phyloP scores from a whole-genome alignment of 2,888 invertebrate species.

The Salticus scenicus region DNA sequence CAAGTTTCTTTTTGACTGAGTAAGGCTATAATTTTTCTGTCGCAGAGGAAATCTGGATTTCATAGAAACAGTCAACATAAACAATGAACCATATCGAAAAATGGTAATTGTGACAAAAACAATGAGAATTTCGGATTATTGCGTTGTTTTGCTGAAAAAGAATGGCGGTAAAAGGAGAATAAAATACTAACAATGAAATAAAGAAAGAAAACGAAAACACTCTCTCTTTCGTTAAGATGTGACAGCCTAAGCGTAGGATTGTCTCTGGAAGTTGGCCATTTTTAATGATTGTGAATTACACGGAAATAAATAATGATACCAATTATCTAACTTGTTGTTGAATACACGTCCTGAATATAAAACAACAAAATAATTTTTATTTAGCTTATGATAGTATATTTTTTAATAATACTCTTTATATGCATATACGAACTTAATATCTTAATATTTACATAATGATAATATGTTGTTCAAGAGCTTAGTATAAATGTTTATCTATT shows the following conservation, averaged over 20 bases:
- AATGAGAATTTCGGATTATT: background rate
- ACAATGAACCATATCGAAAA: conserved; percentile 6
- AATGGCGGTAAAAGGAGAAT: background rate
- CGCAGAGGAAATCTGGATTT: too few relatives aligned
- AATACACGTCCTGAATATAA: background rate
- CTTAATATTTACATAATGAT: too few relatives aligned
- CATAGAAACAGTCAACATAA: background rate
- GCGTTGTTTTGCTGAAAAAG: background rate
- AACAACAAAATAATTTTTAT: background rate
- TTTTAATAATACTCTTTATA: too few relatives aligned
- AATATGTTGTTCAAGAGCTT: too few relatives aligned
- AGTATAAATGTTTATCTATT: too few relatives aligned
- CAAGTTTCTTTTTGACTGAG: too few relatives aligned
- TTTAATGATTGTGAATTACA: background rate
- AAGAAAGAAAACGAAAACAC: background rate
- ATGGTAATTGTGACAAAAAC: background rate
- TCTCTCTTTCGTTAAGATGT: too few relatives aligned
- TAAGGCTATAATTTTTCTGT: too few relatives aligned
- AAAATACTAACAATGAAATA: background rate
- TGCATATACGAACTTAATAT: too few relatives aligned
- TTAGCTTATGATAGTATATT: too few relatives aligned
- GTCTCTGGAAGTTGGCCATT: background rate
- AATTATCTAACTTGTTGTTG: background rate
- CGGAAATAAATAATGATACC: background rate
- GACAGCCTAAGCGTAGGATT: background rate